A percentile compares a stretch with the other conserved stretches of the same genome.
Evolutionary conservation across 2,113 vertebrate species (phyloP).

Genomic region (Myiozetetes cayanensis): DNA sequence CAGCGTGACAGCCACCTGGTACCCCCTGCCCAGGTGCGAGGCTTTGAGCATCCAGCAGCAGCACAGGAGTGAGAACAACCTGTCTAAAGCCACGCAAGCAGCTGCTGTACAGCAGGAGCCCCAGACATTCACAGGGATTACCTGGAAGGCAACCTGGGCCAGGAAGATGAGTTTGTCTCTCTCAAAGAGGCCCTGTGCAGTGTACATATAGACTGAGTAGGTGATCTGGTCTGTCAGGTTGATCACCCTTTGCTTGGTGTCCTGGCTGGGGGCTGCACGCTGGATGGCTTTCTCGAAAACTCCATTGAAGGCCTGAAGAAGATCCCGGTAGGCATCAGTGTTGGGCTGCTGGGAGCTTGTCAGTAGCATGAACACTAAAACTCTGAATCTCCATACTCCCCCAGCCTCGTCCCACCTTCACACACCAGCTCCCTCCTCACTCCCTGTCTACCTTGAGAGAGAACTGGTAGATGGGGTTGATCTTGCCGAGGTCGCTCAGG

Average conservation of each 20-base stretch:
- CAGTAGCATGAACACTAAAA: background rate
- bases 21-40: accelerated
- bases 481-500: slow-evolving; percentile 78
- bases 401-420: accelerated
- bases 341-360: background rate
- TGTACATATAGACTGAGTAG: slow-evolving; percentile 71
- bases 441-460: slow-evolving; percentile 70
- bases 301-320: slow-evolving; percentile 66
- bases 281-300: slow-evolving; percentile 79
- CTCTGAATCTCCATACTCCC: accelerated
- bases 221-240: slow-evolving; percentile 80
- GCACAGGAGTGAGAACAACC: background rate
- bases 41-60: background rate
- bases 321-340: background rate
- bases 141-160: slow-evolving; percentile 80
- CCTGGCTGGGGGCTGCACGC: background rate
- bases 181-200: slow-evolving; percentile 76
- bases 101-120: background rate
- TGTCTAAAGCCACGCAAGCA: accelerated
- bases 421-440: background rate
- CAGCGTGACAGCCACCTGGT: accelerated
- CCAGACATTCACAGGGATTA: background rate
- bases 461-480: slow-evolving; percentile 81
- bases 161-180: slow-evolving; percentile 80
- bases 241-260: slow-evolving; percentile 64